A percentile compares a stretch with the other conserved stretches of the same genome.
Evolutionary conservation across 2,888 invertebrate species (phyloP).

Genomic region (Pyrocoelia pectoralis): DNA sequence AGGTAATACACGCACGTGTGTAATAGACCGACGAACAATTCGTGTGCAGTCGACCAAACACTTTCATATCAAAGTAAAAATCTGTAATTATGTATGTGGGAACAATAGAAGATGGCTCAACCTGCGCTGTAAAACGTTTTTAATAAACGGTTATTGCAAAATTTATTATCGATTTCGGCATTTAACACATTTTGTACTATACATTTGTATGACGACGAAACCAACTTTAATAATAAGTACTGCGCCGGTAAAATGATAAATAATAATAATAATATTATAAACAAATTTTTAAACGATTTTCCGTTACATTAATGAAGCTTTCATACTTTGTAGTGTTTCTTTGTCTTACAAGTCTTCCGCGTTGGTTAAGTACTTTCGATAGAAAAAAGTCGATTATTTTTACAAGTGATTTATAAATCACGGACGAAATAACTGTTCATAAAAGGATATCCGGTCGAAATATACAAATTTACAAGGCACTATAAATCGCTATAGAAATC

Average conservation of each 20-base stretch:
- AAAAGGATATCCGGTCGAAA: conserved; percentile 1
- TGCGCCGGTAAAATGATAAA: too few relatives aligned
- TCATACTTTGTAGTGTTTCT: too few relatives aligned
- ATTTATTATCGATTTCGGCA: conserved; percentile 25
- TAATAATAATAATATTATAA: too few relatives aligned
- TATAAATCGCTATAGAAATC: background rate
- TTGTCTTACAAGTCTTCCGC: too few relatives aligned
- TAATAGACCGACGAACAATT: conserved; percentile 55
- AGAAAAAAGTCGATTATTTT: background rate
- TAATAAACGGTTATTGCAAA: conserved; percentile 23
- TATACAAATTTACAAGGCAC: background rate
- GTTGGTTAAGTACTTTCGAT: too few relatives aligned
- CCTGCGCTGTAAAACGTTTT: conserved; percentile 30
- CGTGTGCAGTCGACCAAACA: conserved; percentile 56
- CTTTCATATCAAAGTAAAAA: conserved; percentile 59
- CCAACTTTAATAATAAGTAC: background rate
- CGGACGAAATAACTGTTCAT: background rate
- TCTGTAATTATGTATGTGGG: conserved; percentile 53
- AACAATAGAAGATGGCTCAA: conserved; percentile 52
- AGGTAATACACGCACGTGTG: conserved; percentile 49
- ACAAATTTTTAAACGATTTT: too few relatives aligned
- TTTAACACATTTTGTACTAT: conserved; percentile 6
- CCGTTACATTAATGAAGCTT: too few relatives aligned
- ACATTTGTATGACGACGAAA: too few relatives aligned
- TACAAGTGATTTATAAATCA: background rate